These are phyloP conservation scores for Pyrrhosoma nymphula DNA, from an alignment of 2,888 invertebrate genomes.

Conservation along the genomic window DNA sequence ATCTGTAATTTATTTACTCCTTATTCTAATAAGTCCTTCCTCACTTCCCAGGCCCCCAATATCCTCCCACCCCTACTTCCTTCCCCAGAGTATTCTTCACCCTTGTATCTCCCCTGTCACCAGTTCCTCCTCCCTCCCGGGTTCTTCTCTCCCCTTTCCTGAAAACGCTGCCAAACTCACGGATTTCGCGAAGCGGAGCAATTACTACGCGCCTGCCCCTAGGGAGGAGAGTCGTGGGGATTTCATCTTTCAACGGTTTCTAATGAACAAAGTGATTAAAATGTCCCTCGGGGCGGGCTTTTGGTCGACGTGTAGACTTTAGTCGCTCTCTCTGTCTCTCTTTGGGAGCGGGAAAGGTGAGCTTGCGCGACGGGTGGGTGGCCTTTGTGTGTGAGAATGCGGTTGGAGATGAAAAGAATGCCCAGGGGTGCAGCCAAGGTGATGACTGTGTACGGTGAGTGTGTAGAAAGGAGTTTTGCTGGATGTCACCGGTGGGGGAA, in stretches of 20 bases:
- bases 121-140: background rate
- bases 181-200: conserved; percentile 23
- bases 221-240: background rate
- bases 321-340: background rate
- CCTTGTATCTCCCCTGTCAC: background rate
- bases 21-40: background rate
- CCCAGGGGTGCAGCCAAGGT: background rate
- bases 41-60: background rate
- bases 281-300: conserved; percentile 27
- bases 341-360: background rate
- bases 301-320: background rate
- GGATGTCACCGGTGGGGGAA: too few species aligned
- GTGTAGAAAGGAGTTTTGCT: too few species aligned
- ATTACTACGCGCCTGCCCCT: background rate
- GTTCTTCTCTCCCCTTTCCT: background rate
- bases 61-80: background rate
- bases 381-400: background rate
- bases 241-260: conserved; percentile 13
- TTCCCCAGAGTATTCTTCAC: background rate
- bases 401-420: background rate
- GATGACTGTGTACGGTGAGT: too few species aligned
- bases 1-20: too few species aligned
- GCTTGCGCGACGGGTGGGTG: background rate
- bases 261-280: conserved; percentile 50
- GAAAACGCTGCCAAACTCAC: conserved; percentile 22